phyloP scores from a whole-genome alignment of 1,140 invertebrate genomes.

The Drosophila parvula region DNA sequence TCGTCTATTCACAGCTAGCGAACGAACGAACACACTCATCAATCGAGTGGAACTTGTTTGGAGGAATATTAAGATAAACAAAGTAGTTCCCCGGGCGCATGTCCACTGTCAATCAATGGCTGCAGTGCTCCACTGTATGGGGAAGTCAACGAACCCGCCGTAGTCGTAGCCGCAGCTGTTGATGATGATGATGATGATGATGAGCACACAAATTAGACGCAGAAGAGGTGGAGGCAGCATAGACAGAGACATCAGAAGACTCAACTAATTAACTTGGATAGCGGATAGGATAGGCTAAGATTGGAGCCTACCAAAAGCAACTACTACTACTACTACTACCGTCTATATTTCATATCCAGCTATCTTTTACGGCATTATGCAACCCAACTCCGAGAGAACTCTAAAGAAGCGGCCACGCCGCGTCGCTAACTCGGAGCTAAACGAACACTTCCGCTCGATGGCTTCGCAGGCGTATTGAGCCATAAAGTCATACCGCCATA shows the following conservation, averaged over 20 bases:
- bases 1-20: conserved; percentile 26
- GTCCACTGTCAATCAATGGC: conserved; percentile 79
- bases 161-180: conserved; percentile 34
- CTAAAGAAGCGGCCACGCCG: conserved; percentile 37
- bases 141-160: conserved; percentile 59
- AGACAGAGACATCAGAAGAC: conserved; percentile 51
- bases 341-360: conserved; percentile 36
- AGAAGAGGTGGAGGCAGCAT: conserved; percentile 21
- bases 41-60: conserved; percentile 48
- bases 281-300: conserved; percentile 26
- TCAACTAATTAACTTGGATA: conserved; percentile 70
- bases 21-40: conserved; percentile 18
- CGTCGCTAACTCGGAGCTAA: conserved; percentile 52
- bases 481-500: conserved; percentile 69
- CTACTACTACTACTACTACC: conserved; percentile 2
- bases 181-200: conserved; percentile 42
- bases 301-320: conserved; percentile 19
- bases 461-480: conserved; percentile 66
- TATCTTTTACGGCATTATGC: conserved; percentile 28
- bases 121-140: conserved; percentile 68
- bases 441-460: conserved; percentile 72
- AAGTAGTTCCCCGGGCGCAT: conserved; percentile 53
- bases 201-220: conserved; percentile 75
- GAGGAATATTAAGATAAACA: conserved; percentile 47
- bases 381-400: conserved; percentile 40